Evolutionary conservation across 2,888 invertebrate species (phyloP).

Genomic region (Micropterix aruncella): DNA sequence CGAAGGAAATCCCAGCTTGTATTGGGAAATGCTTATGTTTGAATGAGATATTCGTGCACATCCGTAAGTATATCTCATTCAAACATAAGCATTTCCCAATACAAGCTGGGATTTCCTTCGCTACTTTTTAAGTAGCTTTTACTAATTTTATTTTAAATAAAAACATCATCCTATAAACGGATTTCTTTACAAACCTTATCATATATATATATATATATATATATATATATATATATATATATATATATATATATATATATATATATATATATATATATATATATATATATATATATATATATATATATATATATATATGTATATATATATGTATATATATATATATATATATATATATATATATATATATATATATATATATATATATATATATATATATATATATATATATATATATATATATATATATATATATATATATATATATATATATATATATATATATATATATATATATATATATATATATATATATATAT

Average conservation of each 20-base stretch:
- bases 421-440: background rate
- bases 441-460: slow-evolving; percentile 1
- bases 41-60: too few relatives aligned
- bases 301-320: background rate
- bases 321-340: slow-evolving; percentile 1
- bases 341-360: background rate
- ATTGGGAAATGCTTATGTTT: too few relatives aligned
- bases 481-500: slow-evolving; percentile 1
- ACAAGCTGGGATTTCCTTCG: too few relatives aligned
- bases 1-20: too few relatives aligned
- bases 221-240: background rate
- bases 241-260: slow-evolving; percentile 2
- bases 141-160: too few relatives aligned
- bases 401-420: slow-evolving; percentile 1
- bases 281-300: slow-evolving; percentile 1
- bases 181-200: too few relatives aligned
- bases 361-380: background rate
- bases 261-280: background rate
- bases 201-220: background rate
- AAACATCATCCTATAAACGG: too few relatives aligned
- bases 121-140: too few relatives aligned
- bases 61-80: too few relatives aligned
- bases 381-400: slow-evolving; percentile 1
- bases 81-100: too few relatives aligned
- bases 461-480: background rate